Percentiles rank a stretch among this genome's conserved stretches.
Conservation (phyloP, 2,888 invertebrate species). For the Ormia ochracea region DNA sequence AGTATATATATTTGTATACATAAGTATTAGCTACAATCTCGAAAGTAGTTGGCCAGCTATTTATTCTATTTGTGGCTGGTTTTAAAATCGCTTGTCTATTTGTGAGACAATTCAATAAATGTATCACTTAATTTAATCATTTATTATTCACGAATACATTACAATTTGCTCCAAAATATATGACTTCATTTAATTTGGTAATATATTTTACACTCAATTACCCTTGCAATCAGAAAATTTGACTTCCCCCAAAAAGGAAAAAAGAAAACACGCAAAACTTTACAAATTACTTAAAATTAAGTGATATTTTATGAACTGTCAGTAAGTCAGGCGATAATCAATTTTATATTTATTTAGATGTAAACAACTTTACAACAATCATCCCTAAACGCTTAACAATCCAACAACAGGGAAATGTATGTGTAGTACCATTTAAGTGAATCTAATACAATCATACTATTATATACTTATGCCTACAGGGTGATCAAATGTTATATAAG, state of each 20-base stretch:
- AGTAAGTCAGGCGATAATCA: conserved; percentile 49
- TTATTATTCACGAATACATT: neutral
- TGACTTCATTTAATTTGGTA: conserved; percentile 26
- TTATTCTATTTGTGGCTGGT: too few species aligned
- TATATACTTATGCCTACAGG: too few species aligned
- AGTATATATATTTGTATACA: too few species aligned
- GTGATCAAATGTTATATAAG: too few species aligned
- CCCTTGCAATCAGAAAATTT: conserved; percentile 35
- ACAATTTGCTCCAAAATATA: neutral
- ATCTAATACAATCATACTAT: too few species aligned
- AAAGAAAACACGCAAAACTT: conserved; percentile 41
- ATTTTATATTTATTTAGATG: conserved; percentile 64
- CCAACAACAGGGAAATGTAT: too few species aligned
- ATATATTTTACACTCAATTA: conserved; percentile 51
- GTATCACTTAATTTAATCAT: neutral
- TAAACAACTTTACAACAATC: conserved; percentile 63
- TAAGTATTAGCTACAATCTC: too few species aligned
- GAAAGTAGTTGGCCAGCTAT: too few species aligned
- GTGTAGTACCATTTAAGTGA: neutral
- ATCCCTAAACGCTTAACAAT: conserved; percentile 55
- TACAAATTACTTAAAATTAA: conserved; percentile 56
- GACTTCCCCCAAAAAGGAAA: neutral
- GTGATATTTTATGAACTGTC: conserved; percentile 65
- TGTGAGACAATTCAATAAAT: neutral
- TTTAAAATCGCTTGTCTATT: neutral